Evolutionary conservation across 2,113 vertebrate genomes (phyloP).

Genomic region (Mus spicilegus): DNA sequence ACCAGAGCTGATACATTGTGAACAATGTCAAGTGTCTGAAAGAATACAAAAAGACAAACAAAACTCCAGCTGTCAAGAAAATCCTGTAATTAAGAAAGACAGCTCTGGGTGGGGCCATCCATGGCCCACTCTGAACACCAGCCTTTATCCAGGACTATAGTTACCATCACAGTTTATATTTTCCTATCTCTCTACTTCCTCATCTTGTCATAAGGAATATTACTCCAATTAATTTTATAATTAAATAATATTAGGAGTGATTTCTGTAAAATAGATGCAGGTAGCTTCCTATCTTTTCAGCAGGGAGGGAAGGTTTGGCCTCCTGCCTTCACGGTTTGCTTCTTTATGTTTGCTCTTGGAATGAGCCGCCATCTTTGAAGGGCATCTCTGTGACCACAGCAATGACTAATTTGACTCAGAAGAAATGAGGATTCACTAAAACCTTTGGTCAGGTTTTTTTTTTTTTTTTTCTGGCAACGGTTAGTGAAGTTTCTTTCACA

Average conservation of each 20-base stretch:
- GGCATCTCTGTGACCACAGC: background rate
- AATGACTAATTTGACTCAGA: background rate
- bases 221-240: slow-evolving; percentile 21
- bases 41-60: background rate
- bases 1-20: background rate
- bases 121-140: background rate
- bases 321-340: background rate
- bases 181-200: background rate
- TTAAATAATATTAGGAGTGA: background rate
- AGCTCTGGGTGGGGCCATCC: fast-evolving
- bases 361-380: background rate
- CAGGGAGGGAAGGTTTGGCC: background rate
- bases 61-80: background rate
- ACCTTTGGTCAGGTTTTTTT: background rate
- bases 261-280: slow-evolving; percentile 45
- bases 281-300: background rate
- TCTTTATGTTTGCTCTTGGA: slow-evolving; percentile 46
- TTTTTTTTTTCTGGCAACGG: background rate
- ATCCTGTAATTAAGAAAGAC: background rate
- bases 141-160: background rate
- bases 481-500: background rate
- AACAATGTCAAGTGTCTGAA: background rate
- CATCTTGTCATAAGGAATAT: background rate
- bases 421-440: background rate
- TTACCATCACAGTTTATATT: background rate